phyloP scores from a whole-genome alignment of 2,888 invertebrate genomes.

The Cephus pulcher region DNA sequence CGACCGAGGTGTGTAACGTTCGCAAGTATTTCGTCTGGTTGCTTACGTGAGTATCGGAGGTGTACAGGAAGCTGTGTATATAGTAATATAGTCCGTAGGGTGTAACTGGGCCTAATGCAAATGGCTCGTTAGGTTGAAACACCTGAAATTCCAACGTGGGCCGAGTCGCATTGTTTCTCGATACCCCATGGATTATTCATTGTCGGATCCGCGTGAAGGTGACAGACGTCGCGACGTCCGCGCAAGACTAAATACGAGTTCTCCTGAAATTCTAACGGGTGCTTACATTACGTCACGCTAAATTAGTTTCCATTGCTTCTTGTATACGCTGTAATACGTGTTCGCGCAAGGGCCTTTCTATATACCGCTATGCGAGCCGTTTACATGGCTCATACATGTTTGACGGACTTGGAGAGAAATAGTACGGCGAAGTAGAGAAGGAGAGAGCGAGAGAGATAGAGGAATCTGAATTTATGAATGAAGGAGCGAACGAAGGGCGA shows the following conservation, averaged over 20 bases:
- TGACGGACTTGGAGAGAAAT: background rate
- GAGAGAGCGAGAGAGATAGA: constrained; percentile 7
- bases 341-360: background rate
- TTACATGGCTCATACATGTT: background rate
- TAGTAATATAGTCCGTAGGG: background rate
- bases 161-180: constrained; percentile 41
- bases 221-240: constrained; percentile 17
- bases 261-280: background rate
- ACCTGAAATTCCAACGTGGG: constrained; percentile 51
- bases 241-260: background rate
- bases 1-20: background rate
- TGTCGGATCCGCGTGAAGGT: constrained; percentile 11
- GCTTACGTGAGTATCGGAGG: background rate
- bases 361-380: background rate
- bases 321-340: background rate
- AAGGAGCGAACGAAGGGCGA: constrained; percentile 38
- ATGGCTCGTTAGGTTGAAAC: constrained; percentile 52
- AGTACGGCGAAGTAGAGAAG: background rate
- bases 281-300: background rate
- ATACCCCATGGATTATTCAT: constrained; percentile 56
- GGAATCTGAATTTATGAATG: constrained; percentile 36
- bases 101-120: constrained; percentile 41
- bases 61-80: background rate
- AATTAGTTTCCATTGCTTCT: background rate
- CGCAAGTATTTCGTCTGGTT: background rate